These are phyloP conservation scores for Dendroctonus ponderosae DNA, from an alignment of 1,140 invertebrate genomes.

Conservation along the genomic window DNA sequence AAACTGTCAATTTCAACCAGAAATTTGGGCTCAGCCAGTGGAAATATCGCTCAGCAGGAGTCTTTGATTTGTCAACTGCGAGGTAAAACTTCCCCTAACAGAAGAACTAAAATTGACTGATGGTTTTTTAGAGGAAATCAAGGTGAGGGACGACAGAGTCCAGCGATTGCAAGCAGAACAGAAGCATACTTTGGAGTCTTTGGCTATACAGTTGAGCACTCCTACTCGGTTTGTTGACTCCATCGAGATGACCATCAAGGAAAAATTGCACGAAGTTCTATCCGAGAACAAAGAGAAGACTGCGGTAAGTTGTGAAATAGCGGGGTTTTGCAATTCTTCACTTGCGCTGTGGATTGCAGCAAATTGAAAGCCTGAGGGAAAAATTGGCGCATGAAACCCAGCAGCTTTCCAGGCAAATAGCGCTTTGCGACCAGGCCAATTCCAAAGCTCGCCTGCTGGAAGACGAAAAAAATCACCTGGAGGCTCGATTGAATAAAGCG, in stretches of 20 bases:
- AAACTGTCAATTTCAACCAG: slow-evolving; percentile 63
- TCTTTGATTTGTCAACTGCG: slow-evolving; percentile 64
- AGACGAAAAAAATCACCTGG: slow-evolving; percentile 66
- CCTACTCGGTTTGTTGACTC: slow-evolving; percentile 71
- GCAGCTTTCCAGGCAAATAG: slow-evolving; percentile 62
- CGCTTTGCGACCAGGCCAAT: slow-evolving; percentile 62
- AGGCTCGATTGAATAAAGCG: slow-evolving; percentile 67
- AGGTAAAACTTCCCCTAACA: slow-evolving; percentile 54
- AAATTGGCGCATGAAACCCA: slow-evolving; percentile 64
- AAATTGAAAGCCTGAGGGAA: slow-evolving; percentile 68
- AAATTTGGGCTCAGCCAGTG: slow-evolving; percentile 63
- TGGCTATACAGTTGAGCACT: slow-evolving; percentile 66
- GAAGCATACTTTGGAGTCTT: slow-evolving; percentile 63
- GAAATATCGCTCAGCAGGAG: slow-evolving; percentile 67
- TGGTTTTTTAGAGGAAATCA: slow-evolving; percentile 59
- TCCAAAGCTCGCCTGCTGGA: slow-evolving; percentile 64
- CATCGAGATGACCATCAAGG: slow-evolving; percentile 69
- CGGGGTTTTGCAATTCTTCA: no score
- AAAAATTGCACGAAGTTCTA: slow-evolving; percentile 70
- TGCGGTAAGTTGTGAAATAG: slow-evolving; percentile 56
- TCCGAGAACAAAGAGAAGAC: slow-evolving; percentile 73
- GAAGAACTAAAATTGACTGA: slow-evolving; percentile 3
- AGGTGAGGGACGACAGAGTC: slow-evolving; percentile 66
- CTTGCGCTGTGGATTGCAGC: slow-evolving; percentile 51
- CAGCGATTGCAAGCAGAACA: slow-evolving; percentile 65